Base-by-base conservation (phyloP, 2,888 invertebrate genomes). In the Philereme vetulata region DNA sequence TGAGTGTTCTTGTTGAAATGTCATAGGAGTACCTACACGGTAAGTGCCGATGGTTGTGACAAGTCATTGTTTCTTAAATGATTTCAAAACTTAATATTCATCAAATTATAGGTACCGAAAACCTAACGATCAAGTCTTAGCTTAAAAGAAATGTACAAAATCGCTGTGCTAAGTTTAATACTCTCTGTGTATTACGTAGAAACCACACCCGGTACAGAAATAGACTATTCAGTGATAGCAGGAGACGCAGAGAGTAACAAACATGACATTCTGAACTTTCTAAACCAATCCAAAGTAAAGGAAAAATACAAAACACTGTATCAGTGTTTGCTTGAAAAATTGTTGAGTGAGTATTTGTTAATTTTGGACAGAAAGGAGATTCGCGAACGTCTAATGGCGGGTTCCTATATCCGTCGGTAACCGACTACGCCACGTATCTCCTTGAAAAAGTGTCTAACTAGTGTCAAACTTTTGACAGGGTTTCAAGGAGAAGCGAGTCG, bases 211-310 rank as follows among this genome's bases (percentile, higher is more conserved):
- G 74, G 74, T 0, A 75, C 73, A 2, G 82, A 81, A 1, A 77
- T 89, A 36, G 90, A 91, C 68, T 91, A 88, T 55, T 75, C 86
- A 0, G 67, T 68, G 9, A 51, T 91, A 21, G 90, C 90, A 0
- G 71, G 68, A 0, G 83, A 89, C 49, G 89, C 88, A 0, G 91
- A 91, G 57, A 72, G 38, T 11, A 78, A 88, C 61, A 91, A 90
- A 56, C 60, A 72, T 6, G 75, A 90, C 42, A 80, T 91, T 35
- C 70, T 91, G 0, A 71, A 67, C 7, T 91, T 90, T 62, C 71
- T 91, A 3, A 87, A 88, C 51, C 70, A 84, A 43, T 67, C 77
- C 1, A 67, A 72, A 8, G 78, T 88, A 0, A 80, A 75, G 45
- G 75, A 81, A 33, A 77, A 80, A 47, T 91, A 91, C 51, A 86